Evolutionary conservation across 2,113 vertebrate genomes (phyloP), one percentile per base, ranked within the genome.

Genomic region (Hepsetus odoe): DNA sequence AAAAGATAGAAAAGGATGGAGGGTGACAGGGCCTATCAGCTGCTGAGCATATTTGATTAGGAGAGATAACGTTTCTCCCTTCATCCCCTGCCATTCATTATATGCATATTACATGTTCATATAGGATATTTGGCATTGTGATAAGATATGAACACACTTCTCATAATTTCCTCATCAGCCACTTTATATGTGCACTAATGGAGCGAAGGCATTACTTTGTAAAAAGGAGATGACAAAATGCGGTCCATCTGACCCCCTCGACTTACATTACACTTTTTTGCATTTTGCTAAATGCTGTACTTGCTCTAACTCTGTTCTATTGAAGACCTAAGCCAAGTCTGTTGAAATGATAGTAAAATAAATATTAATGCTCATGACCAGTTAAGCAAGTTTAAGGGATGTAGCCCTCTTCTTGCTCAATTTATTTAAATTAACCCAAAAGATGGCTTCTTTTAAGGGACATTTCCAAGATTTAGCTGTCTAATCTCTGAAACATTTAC

Each of bases 21-120:
- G 46, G 67, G 42, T 65, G 79, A 76, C 79, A 76, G 58, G 66
- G 1, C 67, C 44, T 46, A 59, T 61, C 24, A 59, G 28, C 32
- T 3, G 16, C 58, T 72, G 49, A 77, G 77, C 69, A 64, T 73
- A 61, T 80, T 61, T 72, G 72, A 76, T 82, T 76, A 77, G 28
- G 53, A 79, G 38, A 74, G 69, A 40, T 59, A 49, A 74, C 8
- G 22, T 64, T 64, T 56, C 22, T 26, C 20, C 46, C 68, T 42
- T 38, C 59, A 74, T 67, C 46, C 72, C 53, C 70, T 65, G 56
- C 56, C 72, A 67, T 33, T 74, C 44, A 69, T 44, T 74, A 38
- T 35, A 22, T 22, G 56, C 10, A 38, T 64, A 65, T 77, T 14
- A 80, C 61, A 30, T 12, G 33, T 40, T 79, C 69, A 40, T 32